Base-by-base conservation (phyloP, 2,797 vertebrate species). In the Hoplostethus atlanticus region DNA sequence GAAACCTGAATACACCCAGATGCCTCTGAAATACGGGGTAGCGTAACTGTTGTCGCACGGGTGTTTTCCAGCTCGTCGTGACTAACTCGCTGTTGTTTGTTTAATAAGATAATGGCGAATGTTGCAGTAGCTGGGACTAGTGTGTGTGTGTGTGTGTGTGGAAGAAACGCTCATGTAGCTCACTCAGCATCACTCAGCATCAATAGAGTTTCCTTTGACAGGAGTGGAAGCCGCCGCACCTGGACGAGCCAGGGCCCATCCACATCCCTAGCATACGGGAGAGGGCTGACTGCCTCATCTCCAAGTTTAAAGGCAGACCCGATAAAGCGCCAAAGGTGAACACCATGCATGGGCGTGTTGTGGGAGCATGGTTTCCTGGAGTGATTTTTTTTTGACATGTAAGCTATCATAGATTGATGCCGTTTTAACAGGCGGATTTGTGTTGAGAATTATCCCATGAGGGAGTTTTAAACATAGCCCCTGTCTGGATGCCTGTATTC, bases 261-360 rank as follows among this genome's bases (percentile, higher is more conserved):
- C 87, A 85, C 82, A 91, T 91, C 63, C 89, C 91, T 51, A 91
- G 91, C 82, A 87, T 94, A 80, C 91, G 92, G 72, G 92, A 94
- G 82, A 88, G 94, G 87, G 88, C 90, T 0, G 92, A 91, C 9
- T 90, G 88, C 61, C 84, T 95, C 17, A 78, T 92, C 65, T 87
- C 94, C 82, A 93, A 54, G 80, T 94, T 93, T 86, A 93, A 89
- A 76, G 87, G 84, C 36, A 68, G 90, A 90, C 80, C 88, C 51
- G 85, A 92, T 63, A 94, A 88, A 51, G 88, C 88, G 3, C 91
- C 93, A 61, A 93, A 95, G 91, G 93, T 94, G 93, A 94, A 85
- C 87, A 75, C 86, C 58, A 15, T 87, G 81, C 91, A 91, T 90
- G 87, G 74, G 60, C 58, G 46, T 73, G 21, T 61, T 75, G 36